Percentiles rank a stretch among this genome's conserved stretches.
Conservation (phyloP, 2,113 vertebrate species). For the Tylochromis polylepis region DNA sequence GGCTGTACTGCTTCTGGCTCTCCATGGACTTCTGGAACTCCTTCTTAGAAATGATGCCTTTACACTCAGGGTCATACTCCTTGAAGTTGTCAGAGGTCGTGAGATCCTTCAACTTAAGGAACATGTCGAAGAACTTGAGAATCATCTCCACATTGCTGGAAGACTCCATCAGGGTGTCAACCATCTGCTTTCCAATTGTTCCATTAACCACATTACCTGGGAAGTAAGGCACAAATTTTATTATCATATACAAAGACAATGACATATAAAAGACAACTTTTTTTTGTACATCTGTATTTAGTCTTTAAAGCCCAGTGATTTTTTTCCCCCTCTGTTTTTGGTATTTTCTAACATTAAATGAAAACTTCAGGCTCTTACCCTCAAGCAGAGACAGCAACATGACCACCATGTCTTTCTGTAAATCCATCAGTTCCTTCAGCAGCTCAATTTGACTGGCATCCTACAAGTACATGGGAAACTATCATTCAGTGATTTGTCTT, state of each 20-base stretch:
- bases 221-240: background rate
- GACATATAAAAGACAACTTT: background rate
- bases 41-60: constrained; percentile 94
- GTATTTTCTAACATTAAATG: background rate
- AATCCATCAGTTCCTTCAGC: constrained; percentile 93
- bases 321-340: background rate
- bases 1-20: constrained; percentile 92
- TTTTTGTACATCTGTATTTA: background rate
- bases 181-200: constrained; percentile 99
- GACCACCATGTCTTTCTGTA: constrained; percentile 97
- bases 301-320: background rate
- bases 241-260: background rate
- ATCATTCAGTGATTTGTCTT: background rate
- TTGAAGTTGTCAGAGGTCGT: constrained; percentile 93
- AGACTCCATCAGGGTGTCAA: constrained; percentile 95
- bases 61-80: constrained; percentile 89
- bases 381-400: constrained; percentile 97
- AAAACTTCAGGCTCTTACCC: constrained; percentile 71
- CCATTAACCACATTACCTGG: constrained; percentile 96
- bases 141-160: constrained; percentile 98
- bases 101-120: constrained; percentile 96
- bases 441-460: constrained; percentile 96
- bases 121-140: constrained; percentile 99
- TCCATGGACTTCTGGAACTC: constrained; percentile 99
- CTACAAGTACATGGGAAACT: constrained; percentile 55